Evolutionary conservation across 2,113 vertebrate species (phyloP).

Genomic region (Acrocephalus kingi): DNA sequence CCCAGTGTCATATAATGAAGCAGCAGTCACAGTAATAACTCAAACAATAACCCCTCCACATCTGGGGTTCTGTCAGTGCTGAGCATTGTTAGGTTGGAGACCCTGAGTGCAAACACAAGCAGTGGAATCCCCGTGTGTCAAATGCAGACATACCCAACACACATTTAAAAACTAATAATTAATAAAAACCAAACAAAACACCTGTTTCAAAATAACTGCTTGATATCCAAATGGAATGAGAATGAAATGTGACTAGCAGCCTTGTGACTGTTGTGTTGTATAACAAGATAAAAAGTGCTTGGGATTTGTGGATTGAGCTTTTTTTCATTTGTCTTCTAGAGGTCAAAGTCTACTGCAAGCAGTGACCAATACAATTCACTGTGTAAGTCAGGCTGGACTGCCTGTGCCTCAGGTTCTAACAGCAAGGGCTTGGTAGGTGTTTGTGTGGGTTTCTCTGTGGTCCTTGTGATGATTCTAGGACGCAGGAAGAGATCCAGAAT

Average conservation of each 20-base stretch:
- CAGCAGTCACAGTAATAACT: neutral
- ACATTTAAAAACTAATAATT: neutral
- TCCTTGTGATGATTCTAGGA: neutral
- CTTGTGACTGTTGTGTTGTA: conserved; percentile 53
- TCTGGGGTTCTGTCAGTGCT: neutral
- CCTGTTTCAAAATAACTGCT: neutral
- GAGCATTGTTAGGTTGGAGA: neutral
- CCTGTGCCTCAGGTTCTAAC: neutral
- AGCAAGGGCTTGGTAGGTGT: neutral
- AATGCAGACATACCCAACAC: neutral
- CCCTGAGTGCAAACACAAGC: neutral
- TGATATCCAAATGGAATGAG: neutral
- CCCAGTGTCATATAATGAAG: neutral
- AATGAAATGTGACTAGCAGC: neutral
- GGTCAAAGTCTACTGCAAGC: conserved; percentile 39
- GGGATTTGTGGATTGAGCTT: conserved; percentile 41
- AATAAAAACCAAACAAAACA: neutral
- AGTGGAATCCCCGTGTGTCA: neutral
- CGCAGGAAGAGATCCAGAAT: neutral
- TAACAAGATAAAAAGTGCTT: conserved; percentile 53
- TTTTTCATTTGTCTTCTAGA: conserved; percentile 49
- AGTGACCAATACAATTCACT: neutral
- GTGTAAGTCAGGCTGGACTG: neutral
- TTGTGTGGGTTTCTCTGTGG: neutral
- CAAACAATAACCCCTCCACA: neutral